A percentile compares a stretch with the other conserved stretches of the same genome.
These are phyloP conservation scores for Perizoma flavofasciatum DNA, from an alignment of 2,888 invertebrate genomes.

Conservation along the genomic window DNA sequence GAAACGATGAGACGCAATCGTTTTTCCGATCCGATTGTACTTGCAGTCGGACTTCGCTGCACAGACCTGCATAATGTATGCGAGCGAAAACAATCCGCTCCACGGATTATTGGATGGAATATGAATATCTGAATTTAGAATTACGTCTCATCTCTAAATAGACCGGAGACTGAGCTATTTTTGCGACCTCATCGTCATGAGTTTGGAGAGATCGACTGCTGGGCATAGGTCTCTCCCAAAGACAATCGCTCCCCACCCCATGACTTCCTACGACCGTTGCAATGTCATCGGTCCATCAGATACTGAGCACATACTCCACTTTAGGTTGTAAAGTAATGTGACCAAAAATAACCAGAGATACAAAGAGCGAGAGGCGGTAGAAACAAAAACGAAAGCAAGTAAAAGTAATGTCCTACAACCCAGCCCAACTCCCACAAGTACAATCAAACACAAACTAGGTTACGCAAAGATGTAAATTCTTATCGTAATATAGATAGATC, in stretches of 20 bases:
- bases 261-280: too few species aligned
- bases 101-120: slow-evolving; percentile 42
- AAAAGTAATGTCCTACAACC: slow-evolving; percentile 20
- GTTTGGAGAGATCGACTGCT: too few species aligned
- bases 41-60: slow-evolving; percentile 43
- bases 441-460: slow-evolving; percentile 41
- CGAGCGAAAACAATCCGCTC: slow-evolving; percentile 47
- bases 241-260: too few species aligned
- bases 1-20: slow-evolving; percentile 65
- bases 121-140: slow-evolving; percentile 46
- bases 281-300: too few species aligned
- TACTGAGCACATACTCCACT: too few species aligned
- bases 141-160: slow-evolving; percentile 23
- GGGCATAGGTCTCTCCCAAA: too few species aligned
- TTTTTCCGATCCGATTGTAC: slow-evolving; percentile 67
- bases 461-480: slow-evolving; percentile 44
- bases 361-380: slow-evolving; percentile 5
- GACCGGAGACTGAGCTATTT: slow-evolving; percentile 10
- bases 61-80: slow-evolving; percentile 65
- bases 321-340: too few species aligned
- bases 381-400: slow-evolving; percentile 4
- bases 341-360: too few species aligned
- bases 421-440: slow-evolving; percentile 22
- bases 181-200: not conserved
- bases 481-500: slow-evolving; percentile 49